phyloP scores from a whole-genome alignment of 2,113 vertebrate species.

The Limnothrissa miodon region DNA sequence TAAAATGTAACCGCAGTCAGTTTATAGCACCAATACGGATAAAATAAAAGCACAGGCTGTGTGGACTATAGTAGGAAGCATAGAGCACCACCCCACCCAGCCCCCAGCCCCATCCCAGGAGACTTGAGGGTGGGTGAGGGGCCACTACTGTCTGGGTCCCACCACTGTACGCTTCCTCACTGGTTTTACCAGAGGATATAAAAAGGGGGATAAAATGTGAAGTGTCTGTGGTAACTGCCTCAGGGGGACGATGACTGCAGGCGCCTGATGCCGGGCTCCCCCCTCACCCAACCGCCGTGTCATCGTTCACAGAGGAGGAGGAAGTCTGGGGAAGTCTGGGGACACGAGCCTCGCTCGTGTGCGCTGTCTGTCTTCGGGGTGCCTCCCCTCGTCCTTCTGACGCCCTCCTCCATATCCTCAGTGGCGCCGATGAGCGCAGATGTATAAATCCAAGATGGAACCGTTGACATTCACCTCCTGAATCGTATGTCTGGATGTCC shows the following conservation, averaged over 20 bases:
- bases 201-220: slow-evolving; percentile 5
- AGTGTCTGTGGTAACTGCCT: background rate
- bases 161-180: background rate
- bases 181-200: background rate
- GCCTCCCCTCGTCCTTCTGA: background rate
- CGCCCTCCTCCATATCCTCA: background rate
- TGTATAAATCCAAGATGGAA: slow-evolving; percentile 18
- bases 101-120: background rate
- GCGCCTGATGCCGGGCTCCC: background rate
- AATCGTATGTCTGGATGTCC: slow-evolving; percentile 1
- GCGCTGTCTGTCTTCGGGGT: slow-evolving; percentile 5
- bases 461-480: slow-evolving; percentile 7
- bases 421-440: background rate
- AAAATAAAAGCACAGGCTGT: background rate
- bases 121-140: background rate
- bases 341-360: background rate
- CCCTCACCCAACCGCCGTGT: background rate
- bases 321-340: background rate
- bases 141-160: background rate
- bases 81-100: background rate
- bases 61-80: background rate
- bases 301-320: background rate
- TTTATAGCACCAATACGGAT: background rate
- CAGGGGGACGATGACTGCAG: background rate
- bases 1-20: slow-evolving; percentile 11